These are phyloP conservation scores for Pinna nobilis DNA, from an alignment of 1,140 invertebrate genomes.

Conservation along the genomic window DNA sequence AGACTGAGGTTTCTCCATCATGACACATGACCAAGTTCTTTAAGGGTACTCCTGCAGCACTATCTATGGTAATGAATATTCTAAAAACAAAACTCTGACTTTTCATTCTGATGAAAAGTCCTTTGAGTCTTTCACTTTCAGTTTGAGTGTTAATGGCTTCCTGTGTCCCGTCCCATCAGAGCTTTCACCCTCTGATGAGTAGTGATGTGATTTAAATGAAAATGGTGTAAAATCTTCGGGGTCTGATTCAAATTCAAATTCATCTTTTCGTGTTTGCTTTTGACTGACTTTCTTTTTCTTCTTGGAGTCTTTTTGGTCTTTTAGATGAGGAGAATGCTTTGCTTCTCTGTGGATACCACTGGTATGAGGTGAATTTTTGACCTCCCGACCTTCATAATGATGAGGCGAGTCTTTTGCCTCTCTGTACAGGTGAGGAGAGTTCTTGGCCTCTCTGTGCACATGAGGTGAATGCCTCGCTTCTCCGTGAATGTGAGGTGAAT, in stretches of 20 bases:
- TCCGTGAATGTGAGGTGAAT: slow-evolving; percentile 29
- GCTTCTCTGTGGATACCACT: slow-evolving; percentile 17
- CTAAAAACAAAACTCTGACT: too few relatives aligned
- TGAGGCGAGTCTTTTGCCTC: slow-evolving; percentile 36
- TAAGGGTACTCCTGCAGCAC: too few relatives aligned
- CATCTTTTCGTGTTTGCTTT: slow-evolving; percentile 46
- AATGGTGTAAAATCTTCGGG: slow-evolving; percentile 48
- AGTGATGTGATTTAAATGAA: slow-evolving; percentile 42
- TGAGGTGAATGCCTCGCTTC: slow-evolving; percentile 28
- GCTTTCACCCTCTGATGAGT: slow-evolving; percentile 61
- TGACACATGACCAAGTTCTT: too few relatives aligned
- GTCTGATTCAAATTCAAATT: slow-evolving; percentile 52
- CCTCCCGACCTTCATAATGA: not conserved
- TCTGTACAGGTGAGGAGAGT: slow-evolving; percentile 19
- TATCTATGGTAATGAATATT: too few relatives aligned
- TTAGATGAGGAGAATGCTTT: slow-evolving; percentile 20
- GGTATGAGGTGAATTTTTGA: slow-evolving; percentile 9
- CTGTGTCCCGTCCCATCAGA: slow-evolving; percentile 49
- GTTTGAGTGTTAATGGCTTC: slow-evolving; percentile 47
- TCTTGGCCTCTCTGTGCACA: slow-evolving; percentile 10
- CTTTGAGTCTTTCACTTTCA: slow-evolving; percentile 42
- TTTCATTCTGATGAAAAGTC: slow-evolving; percentile 40
- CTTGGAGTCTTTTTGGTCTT: slow-evolving; percentile 32
- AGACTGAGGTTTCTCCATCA: too few relatives aligned
- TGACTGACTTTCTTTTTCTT: slow-evolving; percentile 54